A percentile compares a stretch with the other conserved stretches of the same genome.
Conservation (phyloP, 92 coral and sea anemone genomes). For the Nematostella vectensis region DNA sequence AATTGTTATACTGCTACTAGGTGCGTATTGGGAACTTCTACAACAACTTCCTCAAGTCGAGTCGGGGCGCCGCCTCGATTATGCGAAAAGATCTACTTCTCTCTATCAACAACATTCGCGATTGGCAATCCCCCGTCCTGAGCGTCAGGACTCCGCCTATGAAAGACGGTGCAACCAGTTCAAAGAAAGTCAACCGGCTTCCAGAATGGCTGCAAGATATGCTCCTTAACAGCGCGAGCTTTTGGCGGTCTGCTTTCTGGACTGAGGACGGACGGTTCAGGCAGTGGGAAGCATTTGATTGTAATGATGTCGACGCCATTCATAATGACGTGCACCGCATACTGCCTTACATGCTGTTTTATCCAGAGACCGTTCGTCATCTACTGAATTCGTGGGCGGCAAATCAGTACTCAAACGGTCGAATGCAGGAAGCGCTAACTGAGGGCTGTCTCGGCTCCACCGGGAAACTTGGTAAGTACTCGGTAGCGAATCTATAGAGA, state of each 20-base stretch:
- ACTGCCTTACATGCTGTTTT: conserved; percentile 63
- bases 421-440: conserved; percentile 73
- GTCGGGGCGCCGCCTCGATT: conserved; percentile 59
- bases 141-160: conserved; percentile 13
- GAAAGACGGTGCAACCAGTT: conserved; percentile 9
- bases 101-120: conserved; percentile 34
- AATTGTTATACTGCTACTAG: too few species aligned
- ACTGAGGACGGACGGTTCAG: conserved; percentile 76
- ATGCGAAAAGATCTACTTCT: conserved; percentile 62
- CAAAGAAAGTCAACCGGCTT: conserved; percentile 29
- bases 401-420: conserved; percentile 71
- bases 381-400: conserved; percentile 63
- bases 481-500: too few species aligned
- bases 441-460: conserved; percentile 77
- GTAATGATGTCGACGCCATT: conserved; percentile 77
- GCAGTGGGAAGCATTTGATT: conserved; percentile 86
- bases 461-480: conserved; percentile 57
- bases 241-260: conserved; percentile 88
- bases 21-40: conserved; percentile 55
- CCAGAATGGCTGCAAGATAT: conserved; percentile 73
- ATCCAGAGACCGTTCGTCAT: conserved; percentile 71
- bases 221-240: conserved; percentile 62
- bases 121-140: conserved; percentile 63
- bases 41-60: conserved; percentile 52
- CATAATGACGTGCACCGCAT: conserved; percentile 82